These are phyloP conservation scores for Carposina sasakii DNA, from an alignment of 1,140 invertebrate genomes.

Conservation along the genomic window DNA sequence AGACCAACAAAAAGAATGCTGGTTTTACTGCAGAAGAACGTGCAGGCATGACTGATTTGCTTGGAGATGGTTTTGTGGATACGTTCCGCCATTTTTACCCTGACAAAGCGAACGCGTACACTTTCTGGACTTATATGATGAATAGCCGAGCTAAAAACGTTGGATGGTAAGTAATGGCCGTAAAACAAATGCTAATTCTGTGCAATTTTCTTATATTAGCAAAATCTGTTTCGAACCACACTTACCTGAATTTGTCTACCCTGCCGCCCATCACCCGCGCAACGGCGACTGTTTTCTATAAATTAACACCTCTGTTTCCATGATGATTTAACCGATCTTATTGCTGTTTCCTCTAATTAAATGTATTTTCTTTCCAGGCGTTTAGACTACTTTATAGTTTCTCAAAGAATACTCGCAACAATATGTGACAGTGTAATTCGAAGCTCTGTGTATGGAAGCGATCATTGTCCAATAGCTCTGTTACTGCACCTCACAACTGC, in stretches of 20 bases:
- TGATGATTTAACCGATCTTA: no score
- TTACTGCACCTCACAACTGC: slow-evolving; percentile 71
- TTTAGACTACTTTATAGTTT: slow-evolving; percentile 95
- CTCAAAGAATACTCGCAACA: slow-evolving; percentile 81
- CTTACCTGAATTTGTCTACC: no score
- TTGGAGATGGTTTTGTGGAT: slow-evolving; percentile 88
- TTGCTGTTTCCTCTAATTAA: no score
- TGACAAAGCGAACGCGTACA: slow-evolving; percentile 87
- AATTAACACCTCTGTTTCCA: slow-evolving; percentile 14
- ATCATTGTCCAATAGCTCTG: slow-evolving; percentile 90
- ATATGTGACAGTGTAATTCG: slow-evolving; percentile 88
- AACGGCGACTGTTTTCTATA: no score
- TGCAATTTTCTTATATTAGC: no score
- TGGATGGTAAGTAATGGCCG: slow-evolving; percentile 93
- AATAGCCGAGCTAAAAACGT: slow-evolving; percentile 92
- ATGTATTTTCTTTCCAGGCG: slow-evolving; percentile 78
- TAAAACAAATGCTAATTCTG: no score
- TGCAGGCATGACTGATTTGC: slow-evolving; percentile 89
- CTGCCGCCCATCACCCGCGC: no score
- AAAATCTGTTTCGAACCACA: no score
- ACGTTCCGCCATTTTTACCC: slow-evolving; percentile 93
- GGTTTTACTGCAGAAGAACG: slow-evolving; percentile 97
- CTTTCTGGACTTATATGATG: slow-evolving; percentile 95
- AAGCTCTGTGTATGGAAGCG: slow-evolving; percentile 84
- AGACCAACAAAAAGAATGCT: slow-evolving; percentile 92